Evolutionary conservation across 2,113 vertebrate species (phyloP).

Genomic region (Scalopus aquaticus): DNA sequence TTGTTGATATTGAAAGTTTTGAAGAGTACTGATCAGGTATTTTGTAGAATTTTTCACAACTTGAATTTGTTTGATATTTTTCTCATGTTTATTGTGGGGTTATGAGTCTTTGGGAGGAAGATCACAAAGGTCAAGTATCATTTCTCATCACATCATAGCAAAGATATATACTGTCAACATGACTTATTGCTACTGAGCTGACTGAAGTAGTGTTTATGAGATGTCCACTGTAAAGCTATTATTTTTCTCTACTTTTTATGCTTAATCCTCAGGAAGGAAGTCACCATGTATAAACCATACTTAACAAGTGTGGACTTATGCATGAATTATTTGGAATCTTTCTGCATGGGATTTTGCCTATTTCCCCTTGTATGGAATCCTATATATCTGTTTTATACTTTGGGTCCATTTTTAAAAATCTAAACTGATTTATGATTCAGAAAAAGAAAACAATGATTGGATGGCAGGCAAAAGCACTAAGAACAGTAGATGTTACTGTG

Average conservation of each 20-base stretch:
- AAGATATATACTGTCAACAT: neutral
- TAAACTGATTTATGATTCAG: neutral
- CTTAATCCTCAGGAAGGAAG: neutral
- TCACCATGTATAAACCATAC: neutral
- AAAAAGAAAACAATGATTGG: neutral
- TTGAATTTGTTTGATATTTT: neutral
- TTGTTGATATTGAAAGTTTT: neutral
- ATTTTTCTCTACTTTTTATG: neutral
- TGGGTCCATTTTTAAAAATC: neutral
- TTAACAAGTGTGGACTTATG: neutral
- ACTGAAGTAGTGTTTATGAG: neutral
- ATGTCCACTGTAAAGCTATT: neutral
- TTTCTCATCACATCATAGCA: neutral
- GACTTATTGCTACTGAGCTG: neutral
- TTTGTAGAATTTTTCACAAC: neutral
- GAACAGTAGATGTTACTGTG: neutral
- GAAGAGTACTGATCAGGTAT: neutral
- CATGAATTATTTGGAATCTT: neutral
- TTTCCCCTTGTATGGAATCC: neutral
- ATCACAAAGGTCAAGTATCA: neutral
- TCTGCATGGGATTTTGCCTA: neutral
- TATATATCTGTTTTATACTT: neutral
- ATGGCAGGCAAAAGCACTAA: neutral
- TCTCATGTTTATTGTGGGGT: neutral
- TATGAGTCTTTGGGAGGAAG: neutral